phyloP scores from a whole-genome alignment of 2,888 invertebrate genomes.

The Melipona bicolor region DNA sequence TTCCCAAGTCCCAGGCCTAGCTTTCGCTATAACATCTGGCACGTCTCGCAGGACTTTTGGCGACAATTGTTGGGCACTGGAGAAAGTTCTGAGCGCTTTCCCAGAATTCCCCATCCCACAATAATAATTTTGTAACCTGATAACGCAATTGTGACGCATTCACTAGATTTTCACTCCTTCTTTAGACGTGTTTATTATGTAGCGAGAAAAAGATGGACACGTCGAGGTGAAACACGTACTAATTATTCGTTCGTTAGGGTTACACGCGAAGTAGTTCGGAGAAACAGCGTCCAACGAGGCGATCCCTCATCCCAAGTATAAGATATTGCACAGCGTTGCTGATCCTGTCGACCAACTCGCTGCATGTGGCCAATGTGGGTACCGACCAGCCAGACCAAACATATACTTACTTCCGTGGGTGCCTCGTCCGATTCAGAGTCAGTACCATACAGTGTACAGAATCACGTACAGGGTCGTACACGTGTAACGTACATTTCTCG shows the following conservation, averaged over 20 bases:
- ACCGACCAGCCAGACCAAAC: neutral
- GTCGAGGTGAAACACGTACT: neutral
- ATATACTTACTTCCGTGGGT: constrained; percentile 27
- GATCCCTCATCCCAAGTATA: neutral
- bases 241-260: constrained; percentile 54
- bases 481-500: neutral
- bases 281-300: constrained; percentile 12
- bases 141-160: constrained; percentile 11
- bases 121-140: neutral
- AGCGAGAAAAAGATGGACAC: neutral
- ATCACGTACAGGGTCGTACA: neutral
- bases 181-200: neutral
- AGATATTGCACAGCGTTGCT: neutral
- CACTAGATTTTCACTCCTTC: neutral
- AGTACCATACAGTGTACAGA: too few species aligned
- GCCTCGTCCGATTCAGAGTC: neutral
- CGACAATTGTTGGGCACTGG: too few species aligned
- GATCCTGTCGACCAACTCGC: constrained; percentile 52
- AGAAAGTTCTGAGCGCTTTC: too few species aligned
- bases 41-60: too few species aligned
- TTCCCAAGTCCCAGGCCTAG: too few species aligned
- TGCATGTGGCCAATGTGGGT: constrained; percentile 1
- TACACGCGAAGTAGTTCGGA: neutral
- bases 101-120: too few species aligned
- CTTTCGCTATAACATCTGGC: too few species aligned